A percentile compares a stretch with the other conserved stretches of the same genome.
Conservation (phyloP, 2,888 invertebrate genomes). For the Cerastis leucographa region DNA sequence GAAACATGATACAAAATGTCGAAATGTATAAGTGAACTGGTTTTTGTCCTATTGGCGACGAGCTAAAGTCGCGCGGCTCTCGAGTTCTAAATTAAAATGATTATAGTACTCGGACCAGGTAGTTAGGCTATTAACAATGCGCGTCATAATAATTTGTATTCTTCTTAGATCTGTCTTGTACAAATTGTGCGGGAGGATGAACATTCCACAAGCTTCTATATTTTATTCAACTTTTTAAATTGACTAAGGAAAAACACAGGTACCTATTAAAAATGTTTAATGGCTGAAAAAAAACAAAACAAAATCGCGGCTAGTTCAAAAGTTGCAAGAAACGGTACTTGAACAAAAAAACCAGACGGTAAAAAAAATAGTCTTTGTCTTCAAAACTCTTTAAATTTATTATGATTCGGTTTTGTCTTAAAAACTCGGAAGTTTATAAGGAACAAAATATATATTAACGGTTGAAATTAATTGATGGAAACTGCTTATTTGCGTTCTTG, state of each 20-base stretch:
- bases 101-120: conserved; percentile 48
- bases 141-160: conserved; percentile 48
- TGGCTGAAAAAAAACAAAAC: conserved; percentile 20
- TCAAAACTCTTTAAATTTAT: conserved; percentile 18
- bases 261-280: conserved; percentile 24
- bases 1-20: conserved; percentile 26
- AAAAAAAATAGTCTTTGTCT: conserved; percentile 60
- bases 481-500: conserved; percentile 16
- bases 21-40: conserved; percentile 32
- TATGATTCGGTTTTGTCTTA: conserved; percentile 23
- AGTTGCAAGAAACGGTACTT: conserved; percentile 35
- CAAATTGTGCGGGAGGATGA: conserved; percentile 29
- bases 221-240: conserved; percentile 22
- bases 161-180: conserved; percentile 33
- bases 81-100: conserved; percentile 58
- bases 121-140: conserved; percentile 52
- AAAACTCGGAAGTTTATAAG: conserved; percentile 25
- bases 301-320: conserved; percentile 44
- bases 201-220: not conserved
- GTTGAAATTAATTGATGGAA: conserved; percentile 20
- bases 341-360: conserved; percentile 42
- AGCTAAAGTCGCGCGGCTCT: conserved; percentile 18
- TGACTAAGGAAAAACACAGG: conserved; percentile 22
- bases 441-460: conserved; percentile 30
- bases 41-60: conserved; percentile 42